Percentiles rank a stretch among this genome's conserved stretches.
Evolutionary conservation across 2,113 vertebrate species (phyloP).

Genomic region (Clarias gariepinus): DNA sequence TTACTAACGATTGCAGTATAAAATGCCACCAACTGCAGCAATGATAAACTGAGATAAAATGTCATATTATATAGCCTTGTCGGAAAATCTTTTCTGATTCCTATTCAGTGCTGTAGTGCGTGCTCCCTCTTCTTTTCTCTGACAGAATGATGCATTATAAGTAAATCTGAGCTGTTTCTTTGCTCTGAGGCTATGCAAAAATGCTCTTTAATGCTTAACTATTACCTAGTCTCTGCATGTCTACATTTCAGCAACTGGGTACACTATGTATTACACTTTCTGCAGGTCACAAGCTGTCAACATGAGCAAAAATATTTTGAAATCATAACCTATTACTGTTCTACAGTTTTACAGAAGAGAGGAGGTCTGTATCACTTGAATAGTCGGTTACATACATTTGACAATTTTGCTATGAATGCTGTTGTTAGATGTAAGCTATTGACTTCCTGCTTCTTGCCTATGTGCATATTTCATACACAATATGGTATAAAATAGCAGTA

Average conservation of each 20-base stretch:
- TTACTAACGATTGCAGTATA: neutral
- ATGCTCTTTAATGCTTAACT: conserved; percentile 15
- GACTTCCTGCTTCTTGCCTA: neutral
- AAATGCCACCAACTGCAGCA: neutral
- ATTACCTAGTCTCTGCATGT: neutral
- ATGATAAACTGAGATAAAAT: neutral
- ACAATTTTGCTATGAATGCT: neutral
- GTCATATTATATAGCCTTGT: neutral
- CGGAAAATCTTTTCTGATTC: conserved; percentile 1
- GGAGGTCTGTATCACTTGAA: neutral
- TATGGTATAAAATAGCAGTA: neutral
- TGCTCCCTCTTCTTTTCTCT: neutral
- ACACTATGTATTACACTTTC: neutral
- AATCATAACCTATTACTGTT: neutral
- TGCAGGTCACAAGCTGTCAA: neutral
- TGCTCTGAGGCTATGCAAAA: conserved; percentile 22
- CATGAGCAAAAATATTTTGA: neutral
- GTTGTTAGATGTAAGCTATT: neutral
- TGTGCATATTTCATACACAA: neutral
- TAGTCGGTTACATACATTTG: neutral
- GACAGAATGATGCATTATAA: conserved; percentile 16
- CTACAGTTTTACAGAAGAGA: neutral
- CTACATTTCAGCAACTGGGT: neutral
- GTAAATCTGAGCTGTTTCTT: conserved; percentile 12
- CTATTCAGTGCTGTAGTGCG: neutral